Percentiles rank a stretch among this genome's conserved stretches.
Conservation (phyloP, 2,888 invertebrate genomes). For the Achlya flavicornis region DNA sequence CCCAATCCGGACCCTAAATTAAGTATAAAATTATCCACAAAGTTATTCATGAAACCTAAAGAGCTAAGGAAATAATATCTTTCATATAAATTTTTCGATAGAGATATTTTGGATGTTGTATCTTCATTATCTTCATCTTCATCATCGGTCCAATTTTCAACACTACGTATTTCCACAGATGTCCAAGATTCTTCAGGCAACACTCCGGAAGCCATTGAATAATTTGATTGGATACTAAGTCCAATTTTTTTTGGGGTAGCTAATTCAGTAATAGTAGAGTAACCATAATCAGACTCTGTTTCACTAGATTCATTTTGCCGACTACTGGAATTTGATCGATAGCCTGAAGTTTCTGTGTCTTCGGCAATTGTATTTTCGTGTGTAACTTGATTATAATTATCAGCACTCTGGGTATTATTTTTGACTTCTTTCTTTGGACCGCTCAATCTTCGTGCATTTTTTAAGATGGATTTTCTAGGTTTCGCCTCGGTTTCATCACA, state of each 20-base stretch:
- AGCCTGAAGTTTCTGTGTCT: slow-evolving; percentile 82
- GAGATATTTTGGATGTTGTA: slow-evolving; percentile 54
- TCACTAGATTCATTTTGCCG: slow-evolving; percentile 75
- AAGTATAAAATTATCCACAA: slow-evolving; percentile 85
- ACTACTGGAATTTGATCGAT: slow-evolving; percentile 78
- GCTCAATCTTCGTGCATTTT: slow-evolving; percentile 56
- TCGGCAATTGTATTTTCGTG: slow-evolving; percentile 56
- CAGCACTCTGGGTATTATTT: slow-evolving; percentile 31
- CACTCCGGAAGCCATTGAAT: slow-evolving; percentile 70
- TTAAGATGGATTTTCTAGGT: slow-evolving; percentile 71
- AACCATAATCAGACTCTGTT: slow-evolving; percentile 85
- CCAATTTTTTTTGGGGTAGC: slow-evolving; percentile 84
- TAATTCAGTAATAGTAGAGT: slow-evolving; percentile 84
- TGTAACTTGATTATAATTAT: slow-evolving; percentile 30
- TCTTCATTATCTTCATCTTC: slow-evolving; percentile 65
- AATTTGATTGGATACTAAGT: slow-evolving; percentile 64
- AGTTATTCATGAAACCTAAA: slow-evolving; percentile 87
- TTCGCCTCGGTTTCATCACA: slow-evolving; percentile 42
- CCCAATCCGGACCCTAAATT: slow-evolving; percentile 84
- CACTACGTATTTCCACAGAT: slow-evolving; percentile 65
- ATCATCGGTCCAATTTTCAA: slow-evolving; percentile 70
- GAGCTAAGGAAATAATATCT: slow-evolving; percentile 85
- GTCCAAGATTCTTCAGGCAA: slow-evolving; percentile 82
- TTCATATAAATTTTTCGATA: slow-evolving; percentile 68
- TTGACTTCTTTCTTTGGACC: slow-evolving; percentile 47